Evolutionary conservation across 1,140 invertebrate genomes (phyloP).

Genomic region (Euwallacea similis): DNA sequence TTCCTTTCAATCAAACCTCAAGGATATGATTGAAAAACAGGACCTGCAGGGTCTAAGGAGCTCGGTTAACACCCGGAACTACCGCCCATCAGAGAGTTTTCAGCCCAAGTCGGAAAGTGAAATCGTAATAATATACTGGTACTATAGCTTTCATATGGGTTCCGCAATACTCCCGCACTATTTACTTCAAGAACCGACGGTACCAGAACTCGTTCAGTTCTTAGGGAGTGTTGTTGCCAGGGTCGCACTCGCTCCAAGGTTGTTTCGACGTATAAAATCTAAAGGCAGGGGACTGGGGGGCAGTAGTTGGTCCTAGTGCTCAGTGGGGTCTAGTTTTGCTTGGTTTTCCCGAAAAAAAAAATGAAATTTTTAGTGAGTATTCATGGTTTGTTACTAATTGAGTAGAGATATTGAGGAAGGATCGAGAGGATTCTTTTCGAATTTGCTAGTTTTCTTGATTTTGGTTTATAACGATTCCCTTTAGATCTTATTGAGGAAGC

Average conservation of each 20-base stretch:
- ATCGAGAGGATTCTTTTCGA: background rate
- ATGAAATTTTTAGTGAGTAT: conserved; percentile 36
- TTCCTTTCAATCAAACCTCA: background rate
- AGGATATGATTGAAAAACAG: background rate
- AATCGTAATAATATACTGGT: too few relatives aligned
- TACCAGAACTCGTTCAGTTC: conserved; percentile 19
- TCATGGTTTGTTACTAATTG: too few relatives aligned
- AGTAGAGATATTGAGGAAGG: background rate
- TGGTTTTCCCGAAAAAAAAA: conserved; percentile 26
- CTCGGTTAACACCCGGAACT: background rate
- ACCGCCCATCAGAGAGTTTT: background rate
- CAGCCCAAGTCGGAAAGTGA: background rate
- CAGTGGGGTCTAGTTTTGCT: conserved; percentile 9
- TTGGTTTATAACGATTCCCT: background rate
- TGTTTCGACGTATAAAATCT: conserved; percentile 31
- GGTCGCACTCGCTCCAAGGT: conserved; percentile 33
- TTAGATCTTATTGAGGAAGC: background rate
- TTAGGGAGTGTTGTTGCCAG: conserved; percentile 33
- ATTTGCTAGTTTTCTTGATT: background rate
- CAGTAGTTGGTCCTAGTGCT: conserved; percentile 37
- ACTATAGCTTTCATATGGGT: conserved; percentile 7
- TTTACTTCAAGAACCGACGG: conserved; percentile 32
- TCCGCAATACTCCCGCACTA: conserved; percentile 35
- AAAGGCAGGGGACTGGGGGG: conserved; percentile 28
- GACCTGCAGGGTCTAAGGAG: background rate